A percentile compares a stretch with the other conserved stretches of the same genome.
Conservation (phyloP, 1,140 invertebrate genomes). For the Euwallacea similis region DNA sequence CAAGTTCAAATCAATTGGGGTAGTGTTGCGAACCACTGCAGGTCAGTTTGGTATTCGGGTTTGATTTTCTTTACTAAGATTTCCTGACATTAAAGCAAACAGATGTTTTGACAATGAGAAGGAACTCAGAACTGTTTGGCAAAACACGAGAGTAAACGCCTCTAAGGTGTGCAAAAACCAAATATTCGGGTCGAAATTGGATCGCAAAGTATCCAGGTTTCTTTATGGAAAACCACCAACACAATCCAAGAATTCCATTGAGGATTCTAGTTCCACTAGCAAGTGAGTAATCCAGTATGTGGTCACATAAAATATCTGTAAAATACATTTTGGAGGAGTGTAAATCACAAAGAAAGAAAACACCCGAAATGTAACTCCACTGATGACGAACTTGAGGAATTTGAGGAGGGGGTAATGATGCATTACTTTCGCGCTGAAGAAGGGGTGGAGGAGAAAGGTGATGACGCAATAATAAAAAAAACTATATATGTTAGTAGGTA, state of each 20-base stretch:
- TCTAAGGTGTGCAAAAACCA: slow-evolving; percentile 27
- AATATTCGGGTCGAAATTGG: slow-evolving; percentile 23
- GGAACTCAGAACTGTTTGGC: slow-evolving; percentile 27
- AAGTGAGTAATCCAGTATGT: neutral
- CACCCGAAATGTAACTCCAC: too few relatives aligned
- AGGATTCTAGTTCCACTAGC: neutral
- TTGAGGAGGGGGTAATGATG: too few relatives aligned
- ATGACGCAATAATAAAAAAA: too few relatives aligned
- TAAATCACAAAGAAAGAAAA: too few relatives aligned
- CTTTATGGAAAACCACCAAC: slow-evolving; percentile 21
- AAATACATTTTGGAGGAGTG: too few relatives aligned
- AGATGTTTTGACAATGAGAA: slow-evolving; percentile 32
- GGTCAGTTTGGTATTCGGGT: slow-evolving; percentile 19
- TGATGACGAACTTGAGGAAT: too few relatives aligned
- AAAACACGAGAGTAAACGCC: slow-evolving; percentile 21
- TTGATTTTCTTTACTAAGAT: neutral
- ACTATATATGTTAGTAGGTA: too few relatives aligned
- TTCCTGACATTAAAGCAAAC: slow-evolving; percentile 6
- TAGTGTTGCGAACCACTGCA: slow-evolving; percentile 19
- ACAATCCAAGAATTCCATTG: neutral
- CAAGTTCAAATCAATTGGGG: slow-evolving; percentile 27
- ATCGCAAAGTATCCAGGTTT: slow-evolving; percentile 29
- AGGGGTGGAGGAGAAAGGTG: too few relatives aligned
- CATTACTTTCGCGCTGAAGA: too few relatives aligned
- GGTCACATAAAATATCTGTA: too few relatives aligned